These are phyloP conservation scores for Megalops atlanticus DNA, from an alignment of 2,113 vertebrate species.

Conservation along the genomic window DNA sequence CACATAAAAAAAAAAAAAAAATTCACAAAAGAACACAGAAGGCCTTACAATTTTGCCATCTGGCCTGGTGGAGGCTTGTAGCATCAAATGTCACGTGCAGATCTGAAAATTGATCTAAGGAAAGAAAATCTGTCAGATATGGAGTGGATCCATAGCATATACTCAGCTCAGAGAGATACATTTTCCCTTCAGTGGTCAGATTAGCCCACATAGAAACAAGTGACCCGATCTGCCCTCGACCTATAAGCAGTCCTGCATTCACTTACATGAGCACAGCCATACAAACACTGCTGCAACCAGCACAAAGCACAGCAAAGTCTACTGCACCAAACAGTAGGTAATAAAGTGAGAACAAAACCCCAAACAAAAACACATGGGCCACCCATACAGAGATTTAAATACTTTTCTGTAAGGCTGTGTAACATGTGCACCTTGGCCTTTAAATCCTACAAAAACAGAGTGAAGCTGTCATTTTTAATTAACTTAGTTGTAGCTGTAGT, in stretches of 20 bases:
- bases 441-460: too few species aligned
- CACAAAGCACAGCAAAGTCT: neutral
- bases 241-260: neutral
- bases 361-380: neutral
- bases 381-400: neutral
- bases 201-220: too few species aligned
- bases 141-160: neutral
- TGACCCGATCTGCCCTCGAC: too few species aligned
- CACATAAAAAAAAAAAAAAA: too few species aligned
- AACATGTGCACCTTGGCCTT: neutral
- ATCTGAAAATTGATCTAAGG: neutral
- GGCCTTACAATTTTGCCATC: too few species aligned
- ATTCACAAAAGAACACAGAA: too few species aligned
- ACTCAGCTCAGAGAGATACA: too few species aligned
- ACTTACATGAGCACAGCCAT: neutral
- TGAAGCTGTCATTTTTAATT: neutral
- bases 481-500: neutral
- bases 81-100: neutral
- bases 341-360: neutral
- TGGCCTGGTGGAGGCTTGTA: too few species aligned
- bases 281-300: neutral
- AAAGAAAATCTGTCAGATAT: neutral
- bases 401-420: neutral
- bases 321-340: neutral
- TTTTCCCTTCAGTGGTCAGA: too few species aligned